Base-by-base conservation (phyloP, 1,140 invertebrate species). In the Conopomorpha cramerella region DNA sequence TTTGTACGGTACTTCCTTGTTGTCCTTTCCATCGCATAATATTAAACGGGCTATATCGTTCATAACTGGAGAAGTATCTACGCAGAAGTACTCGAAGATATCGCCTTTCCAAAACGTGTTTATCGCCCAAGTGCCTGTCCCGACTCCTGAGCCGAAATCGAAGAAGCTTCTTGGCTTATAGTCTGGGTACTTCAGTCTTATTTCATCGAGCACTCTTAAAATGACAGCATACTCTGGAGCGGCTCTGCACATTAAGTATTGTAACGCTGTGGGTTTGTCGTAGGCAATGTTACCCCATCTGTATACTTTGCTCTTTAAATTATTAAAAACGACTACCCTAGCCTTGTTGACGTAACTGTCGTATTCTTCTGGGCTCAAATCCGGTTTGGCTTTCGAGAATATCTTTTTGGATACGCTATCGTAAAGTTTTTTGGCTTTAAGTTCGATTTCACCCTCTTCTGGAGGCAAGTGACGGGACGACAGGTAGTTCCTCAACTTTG, bases 101-200 rank as follows among this genome's bases (percentile, higher is more conserved):
- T 82, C 72, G 10, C 83, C 71, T 3, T 74, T 58, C 92, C 92
- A 96, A 14, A 82, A 77, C 7, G 77, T 57, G 43, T 86, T 85
- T 2, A 87, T 84, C 14, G 89, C 91, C 92, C 93, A 96, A 23
- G 86, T 84, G 0, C 84, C 87, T 16, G 90, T 89, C 2, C 93
- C 93, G 29, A 93, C 66, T 10, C 93, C 94, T 30, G 93, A 95
- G 3, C 94, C 94, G 77, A 94, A 95, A 73, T 96, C 93, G 59
- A 94, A 90, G 36, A 93, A 80, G 36, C 85, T 86, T 39, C 77
- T 71, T 0, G 93, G 93, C 29, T 77, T 67, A 63, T 91, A 96
- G n/a, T 84, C 43, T 29, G 78, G 72, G 59, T 88, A 77, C 16
- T 82, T 70, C 31, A 55, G 49, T 41, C 72, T 71, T 29, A 95